Evolutionary conservation across 2,113 vertebrate species (phyloP).

Genomic region (Oceanites oceanicus): DNA sequence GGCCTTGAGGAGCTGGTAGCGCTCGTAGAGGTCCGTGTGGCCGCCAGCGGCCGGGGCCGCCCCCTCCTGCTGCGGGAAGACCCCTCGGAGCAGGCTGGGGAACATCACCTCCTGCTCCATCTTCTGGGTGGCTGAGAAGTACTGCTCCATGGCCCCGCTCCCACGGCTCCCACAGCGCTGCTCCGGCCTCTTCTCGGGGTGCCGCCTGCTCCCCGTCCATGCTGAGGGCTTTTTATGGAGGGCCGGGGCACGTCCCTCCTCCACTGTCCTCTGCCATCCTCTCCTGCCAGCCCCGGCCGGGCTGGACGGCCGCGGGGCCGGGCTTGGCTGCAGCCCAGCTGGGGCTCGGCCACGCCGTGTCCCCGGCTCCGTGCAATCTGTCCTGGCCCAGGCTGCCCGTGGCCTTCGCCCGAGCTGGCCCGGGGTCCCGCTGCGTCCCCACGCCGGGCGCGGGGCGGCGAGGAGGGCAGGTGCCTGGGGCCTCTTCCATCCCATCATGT

Average conservation of each 20-base stretch:
- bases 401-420: not conserved
- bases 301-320: fast-evolving
- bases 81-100: conserved; percentile 86
- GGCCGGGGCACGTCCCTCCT: not conserved
- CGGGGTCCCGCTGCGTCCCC: fast-evolving
- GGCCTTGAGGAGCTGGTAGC: conserved; percentile 83
- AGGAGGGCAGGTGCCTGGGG: too few relatives aligned
- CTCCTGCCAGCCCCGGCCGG: not conserved
- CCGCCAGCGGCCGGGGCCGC: fast-evolving
- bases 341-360: fast-evolving
- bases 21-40: conserved; percentile 73
- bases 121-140: too few relatives aligned
- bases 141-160: conserved; percentile 4
- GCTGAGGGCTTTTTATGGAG: not conserved
- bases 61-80: conserved; percentile 55
- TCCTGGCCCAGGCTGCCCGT: fast-evolving
- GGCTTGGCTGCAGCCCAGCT: not conserved
- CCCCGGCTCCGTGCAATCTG: not conserved
- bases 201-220: not conserved
- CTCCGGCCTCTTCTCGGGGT: not conserved
- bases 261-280: not conserved
- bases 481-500: too few relatives aligned
- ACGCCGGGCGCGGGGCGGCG: fast-evolving
- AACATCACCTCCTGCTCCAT: too few relatives aligned
- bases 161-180: conserved; percentile 57